Evolutionary conservation across 2,797 vertebrate genomes (phyloP).

Genomic region (Ctenopoma kingsleyae): DNA sequence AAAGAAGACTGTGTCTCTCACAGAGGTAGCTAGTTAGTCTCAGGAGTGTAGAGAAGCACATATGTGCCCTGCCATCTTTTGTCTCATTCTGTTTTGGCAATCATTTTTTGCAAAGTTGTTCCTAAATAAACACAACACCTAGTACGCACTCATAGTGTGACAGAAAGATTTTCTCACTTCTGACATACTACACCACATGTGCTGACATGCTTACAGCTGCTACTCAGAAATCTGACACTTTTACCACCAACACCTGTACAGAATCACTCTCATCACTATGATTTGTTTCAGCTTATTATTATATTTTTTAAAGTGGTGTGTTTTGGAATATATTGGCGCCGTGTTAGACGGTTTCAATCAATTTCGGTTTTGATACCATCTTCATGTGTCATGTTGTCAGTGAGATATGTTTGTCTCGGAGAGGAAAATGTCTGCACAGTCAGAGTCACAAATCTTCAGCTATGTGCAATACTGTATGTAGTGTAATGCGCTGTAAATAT

Average conservation of each 20-base stretch:
- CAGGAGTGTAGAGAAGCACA: conserved; percentile 7
- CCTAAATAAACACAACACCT: background rate
- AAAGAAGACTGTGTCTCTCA: background rate
- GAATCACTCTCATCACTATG: background rate
- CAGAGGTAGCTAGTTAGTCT: background rate
- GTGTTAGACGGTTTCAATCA: background rate
- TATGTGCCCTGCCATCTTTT: background rate
- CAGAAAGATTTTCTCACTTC: conserved; percentile 17
- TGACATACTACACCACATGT: background rate
- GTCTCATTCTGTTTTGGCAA: background rate
- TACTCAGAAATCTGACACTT: conserved; percentile 9
- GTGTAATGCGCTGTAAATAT: background rate
- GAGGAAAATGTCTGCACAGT: background rate
- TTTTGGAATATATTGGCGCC: background rate
- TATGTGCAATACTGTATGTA: background rate
- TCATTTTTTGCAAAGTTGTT: conserved; percentile 17
- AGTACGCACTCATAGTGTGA: background rate
- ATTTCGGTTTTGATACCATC: background rate
- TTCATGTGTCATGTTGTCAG: background rate
- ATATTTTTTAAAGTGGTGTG: background rate
- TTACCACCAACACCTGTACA: background rate
- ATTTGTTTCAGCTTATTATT: background rate
- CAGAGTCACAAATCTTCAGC: too few relatives aligned
- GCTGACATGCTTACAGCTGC: conserved; percentile 17
- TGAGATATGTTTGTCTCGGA: background rate